phyloP scores from a whole-genome alignment of 2,888 invertebrate genomes.

The Lordiphosa andalusiaca region DNA sequence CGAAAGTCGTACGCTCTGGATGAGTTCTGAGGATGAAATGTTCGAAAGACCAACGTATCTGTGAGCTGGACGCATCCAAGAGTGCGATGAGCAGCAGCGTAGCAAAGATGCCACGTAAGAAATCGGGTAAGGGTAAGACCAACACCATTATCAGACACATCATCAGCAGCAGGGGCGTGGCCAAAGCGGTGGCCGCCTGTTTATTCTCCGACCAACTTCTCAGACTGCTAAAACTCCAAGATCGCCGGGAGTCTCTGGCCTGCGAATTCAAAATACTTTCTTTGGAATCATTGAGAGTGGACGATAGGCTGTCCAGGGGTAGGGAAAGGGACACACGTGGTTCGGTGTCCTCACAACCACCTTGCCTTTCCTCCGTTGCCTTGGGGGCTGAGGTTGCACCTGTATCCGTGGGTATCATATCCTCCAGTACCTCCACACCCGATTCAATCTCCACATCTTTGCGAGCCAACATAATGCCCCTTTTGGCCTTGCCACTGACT shows the following conservation, averaged over 20 bases:
- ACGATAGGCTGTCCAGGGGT: not conserved
- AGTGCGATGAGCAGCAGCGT: slow-evolving; percentile 70
- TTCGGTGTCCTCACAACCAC: slow-evolving; percentile 1
- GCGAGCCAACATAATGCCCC: slow-evolving; percentile 67
- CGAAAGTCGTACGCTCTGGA: slow-evolving; percentile 69
- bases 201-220: slow-evolving; percentile 22
- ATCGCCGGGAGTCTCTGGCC: not conserved
- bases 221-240: slow-evolving; percentile 14
- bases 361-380: not conserved
- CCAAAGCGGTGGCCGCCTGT: slow-evolving; percentile 5
- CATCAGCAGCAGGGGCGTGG: slow-evolving; percentile 36
- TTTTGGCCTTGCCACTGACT: slow-evolving; percentile 38
- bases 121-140: slow-evolving; percentile 73
- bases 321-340: not conserved
- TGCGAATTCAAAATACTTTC: not conserved
- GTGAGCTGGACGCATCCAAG: slow-evolving; percentile 57
- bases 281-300: not conserved
- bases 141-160: slow-evolving; percentile 50
- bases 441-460: slow-evolving; percentile 79
- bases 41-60: slow-evolving; percentile 48
- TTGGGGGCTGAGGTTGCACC: not conserved
- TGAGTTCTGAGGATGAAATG: slow-evolving; percentile 46
- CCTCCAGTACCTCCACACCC: slow-evolving; percentile 79
- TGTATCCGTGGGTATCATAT: slow-evolving; percentile 62
- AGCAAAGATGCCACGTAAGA: slow-evolving; percentile 76